A percentile compares a stretch with the other conserved stretches of the same genome.
phyloP scores from a whole-genome alignment of 1,140 invertebrate species.

The Oreohelix idahoensis region DNA sequence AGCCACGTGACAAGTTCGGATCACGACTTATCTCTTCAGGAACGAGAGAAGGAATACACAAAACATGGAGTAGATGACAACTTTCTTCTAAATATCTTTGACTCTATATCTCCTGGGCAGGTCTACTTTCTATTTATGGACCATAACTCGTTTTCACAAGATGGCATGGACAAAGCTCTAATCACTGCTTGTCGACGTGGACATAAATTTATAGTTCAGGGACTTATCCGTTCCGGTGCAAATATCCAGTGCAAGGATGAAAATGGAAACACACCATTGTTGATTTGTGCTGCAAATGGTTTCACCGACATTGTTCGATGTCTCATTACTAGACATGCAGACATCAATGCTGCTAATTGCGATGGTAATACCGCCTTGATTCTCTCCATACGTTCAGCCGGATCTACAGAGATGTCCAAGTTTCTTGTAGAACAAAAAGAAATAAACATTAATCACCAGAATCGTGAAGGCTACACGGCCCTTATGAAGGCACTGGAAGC shows the following conservation, averaged over 20 bases:
- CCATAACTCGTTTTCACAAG: not conserved
- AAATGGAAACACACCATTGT: slow-evolving; percentile 6
- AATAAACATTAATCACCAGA: not conserved
- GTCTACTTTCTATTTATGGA: not conserved
- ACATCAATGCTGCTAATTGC: not conserved
- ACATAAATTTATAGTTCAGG: not conserved
- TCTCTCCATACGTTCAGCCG: not conserved
- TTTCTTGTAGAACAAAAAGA: not conserved
- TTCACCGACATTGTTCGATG: not conserved
- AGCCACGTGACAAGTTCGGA: too few relatives aligned
- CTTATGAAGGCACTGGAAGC: not conserved
- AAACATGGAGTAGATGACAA: too few relatives aligned
- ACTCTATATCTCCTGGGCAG: too few relatives aligned
- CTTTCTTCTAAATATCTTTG: not conserved
- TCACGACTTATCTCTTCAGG: too few relatives aligned
- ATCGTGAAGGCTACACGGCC: not conserved
- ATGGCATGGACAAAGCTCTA: not conserved
- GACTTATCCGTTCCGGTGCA: not conserved
- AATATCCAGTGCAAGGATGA: not conserved
- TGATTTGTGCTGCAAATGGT: not conserved
- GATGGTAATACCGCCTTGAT: not conserved
- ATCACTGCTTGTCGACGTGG: not conserved
- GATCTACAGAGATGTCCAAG: not conserved
- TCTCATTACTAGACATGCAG: not conserved
- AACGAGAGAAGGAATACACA: too few relatives aligned